Conservation (phyloP, 2,113 vertebrate genomes). For the Cephalopholis sonnerati region DNA sequence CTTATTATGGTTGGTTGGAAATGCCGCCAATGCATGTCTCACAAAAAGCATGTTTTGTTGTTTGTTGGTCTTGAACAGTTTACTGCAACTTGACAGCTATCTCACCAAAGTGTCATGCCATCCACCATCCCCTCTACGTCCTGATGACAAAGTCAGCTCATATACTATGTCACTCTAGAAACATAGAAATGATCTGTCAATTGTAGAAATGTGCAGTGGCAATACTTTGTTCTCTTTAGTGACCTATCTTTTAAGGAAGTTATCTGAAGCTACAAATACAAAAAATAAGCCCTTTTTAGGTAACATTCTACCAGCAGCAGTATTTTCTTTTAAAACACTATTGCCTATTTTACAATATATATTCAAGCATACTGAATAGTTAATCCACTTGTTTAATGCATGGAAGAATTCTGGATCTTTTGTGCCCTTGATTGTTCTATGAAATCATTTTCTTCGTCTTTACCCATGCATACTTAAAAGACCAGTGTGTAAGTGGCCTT, state of each 20-base stretch:
- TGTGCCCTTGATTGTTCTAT: constrained; percentile 15
- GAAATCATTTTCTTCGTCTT: constrained; percentile 27
- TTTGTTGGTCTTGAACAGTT: too few species aligned
- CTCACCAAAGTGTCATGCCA: too few species aligned
- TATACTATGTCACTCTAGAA: too few species aligned
- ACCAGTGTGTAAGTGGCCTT: too few species aligned
- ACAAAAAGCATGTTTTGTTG: too few species aligned
- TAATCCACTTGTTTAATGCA: not conserved
- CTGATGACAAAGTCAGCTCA: too few species aligned
- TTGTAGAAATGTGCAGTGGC: too few species aligned
- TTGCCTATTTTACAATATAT: not conserved
- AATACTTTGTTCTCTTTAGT: not conserved
- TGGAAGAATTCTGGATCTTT: not conserved
- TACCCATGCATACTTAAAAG: constrained; percentile 8
- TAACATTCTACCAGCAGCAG: not conserved
- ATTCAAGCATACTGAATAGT: not conserved
- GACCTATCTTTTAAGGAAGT: constrained; percentile 7
- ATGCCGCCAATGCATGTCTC: too few species aligned
- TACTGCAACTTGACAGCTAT: too few species aligned
- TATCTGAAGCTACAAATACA: not conserved
- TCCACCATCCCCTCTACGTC: too few species aligned
- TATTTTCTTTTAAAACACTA: not conserved
- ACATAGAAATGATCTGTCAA: too few species aligned
- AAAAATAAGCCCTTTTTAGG: not conserved
- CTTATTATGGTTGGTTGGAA: too few species aligned